These are phyloP conservation scores for Felis catus DNA, from an alignment of 2,113 vertebrate genomes.

Conservation along the genomic window F.catus_Fca126_mat1.0 CM031416.1:100274501-100275000, in stretches of 20 bases:
- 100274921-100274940: accelerated
- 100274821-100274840: no score
- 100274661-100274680: no score
- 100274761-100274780: no score
- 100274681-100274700: no score
- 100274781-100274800: no score
- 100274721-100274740: no score
- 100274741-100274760: no score
- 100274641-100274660: no score
- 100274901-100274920: not conserved
- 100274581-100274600: conserved; percentile 29
- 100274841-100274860: no score
- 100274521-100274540: conserved; percentile 17
- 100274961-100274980: accelerated
- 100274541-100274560: conserved; percentile 53
- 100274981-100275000: accelerated
- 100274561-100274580: conserved; percentile 64
- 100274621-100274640: not conserved
- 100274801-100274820: no score
- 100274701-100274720: no score
- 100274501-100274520: conserved; percentile 52
- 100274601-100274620: not conserved
- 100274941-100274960: accelerated
- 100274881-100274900: accelerated
- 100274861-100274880: not conserved